Conservation (phyloP, 2,113 vertebrate species). For the Fulica atra region DNA sequence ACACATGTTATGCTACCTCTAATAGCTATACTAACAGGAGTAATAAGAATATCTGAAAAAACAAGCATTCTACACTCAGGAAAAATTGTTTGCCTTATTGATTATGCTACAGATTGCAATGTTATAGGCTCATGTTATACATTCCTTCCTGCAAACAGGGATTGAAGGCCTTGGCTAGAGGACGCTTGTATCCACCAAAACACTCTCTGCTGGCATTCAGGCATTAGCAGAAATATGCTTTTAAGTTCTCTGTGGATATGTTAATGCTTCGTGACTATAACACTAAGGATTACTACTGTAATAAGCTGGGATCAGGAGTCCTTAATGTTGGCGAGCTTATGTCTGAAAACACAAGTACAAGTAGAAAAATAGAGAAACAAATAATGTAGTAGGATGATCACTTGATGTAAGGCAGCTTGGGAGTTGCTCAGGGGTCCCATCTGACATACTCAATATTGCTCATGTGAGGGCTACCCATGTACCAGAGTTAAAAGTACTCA, state of each 20-base stretch:
- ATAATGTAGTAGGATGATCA: neutral
- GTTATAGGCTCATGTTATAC: neutral
- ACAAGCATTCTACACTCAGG: neutral
- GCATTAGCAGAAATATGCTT: neutral
- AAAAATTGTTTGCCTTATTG: neutral
- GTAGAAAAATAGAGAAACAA: neutral
- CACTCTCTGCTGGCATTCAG: neutral
- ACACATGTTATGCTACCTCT: neutral
- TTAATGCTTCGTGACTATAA: neutral
- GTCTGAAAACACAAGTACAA: neutral
- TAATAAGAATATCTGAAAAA: neutral
- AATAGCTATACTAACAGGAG: neutral
- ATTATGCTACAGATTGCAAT: neutral
- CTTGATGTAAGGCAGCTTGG: neutral
- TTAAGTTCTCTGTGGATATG: neutral
- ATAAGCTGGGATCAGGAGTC: neutral
- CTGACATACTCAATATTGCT: neutral
- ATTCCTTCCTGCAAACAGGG: neutral
- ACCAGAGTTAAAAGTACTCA: neutral
- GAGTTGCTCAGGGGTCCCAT: fast-evolving
- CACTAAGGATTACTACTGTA: neutral
- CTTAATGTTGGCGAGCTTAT: neutral
- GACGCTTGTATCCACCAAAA: neutral
- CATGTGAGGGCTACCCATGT: neutral
- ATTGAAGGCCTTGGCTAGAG: neutral